Percentiles rank a stretch among this genome's conserved stretches.
phyloP scores from a whole-genome alignment of 2,113 vertebrate species.

The Chlorodrepanis virens region DNA sequence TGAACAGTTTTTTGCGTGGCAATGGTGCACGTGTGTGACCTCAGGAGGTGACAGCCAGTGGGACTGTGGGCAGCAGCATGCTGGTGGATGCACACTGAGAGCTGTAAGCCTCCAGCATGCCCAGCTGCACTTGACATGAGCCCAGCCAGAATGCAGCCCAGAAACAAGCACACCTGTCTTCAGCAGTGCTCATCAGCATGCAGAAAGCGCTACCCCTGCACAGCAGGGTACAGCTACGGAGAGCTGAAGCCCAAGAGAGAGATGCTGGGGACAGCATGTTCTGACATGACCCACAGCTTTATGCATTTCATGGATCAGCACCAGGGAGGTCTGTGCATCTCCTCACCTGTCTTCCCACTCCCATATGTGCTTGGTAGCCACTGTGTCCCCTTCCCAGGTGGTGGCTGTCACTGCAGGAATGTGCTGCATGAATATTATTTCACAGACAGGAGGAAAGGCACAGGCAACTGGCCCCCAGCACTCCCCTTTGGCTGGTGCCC shows the following conservation, averaged over 20 bases:
- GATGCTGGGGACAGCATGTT: neutral
- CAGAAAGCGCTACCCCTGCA: neutral
- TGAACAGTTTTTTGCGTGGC: rapidly evolving
- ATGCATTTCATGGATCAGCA: neutral
- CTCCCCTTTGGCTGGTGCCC: neutral
- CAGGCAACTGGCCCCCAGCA: neutral
- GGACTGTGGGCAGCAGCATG: neutral
- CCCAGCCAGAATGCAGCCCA: neutral
- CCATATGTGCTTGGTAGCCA: neutral
- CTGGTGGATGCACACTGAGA: neutral
- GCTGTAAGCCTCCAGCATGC: neutral
- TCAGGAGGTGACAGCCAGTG: neutral
- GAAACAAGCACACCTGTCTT: neutral
- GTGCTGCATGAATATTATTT: rapidly evolving
- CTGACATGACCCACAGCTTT: neutral
- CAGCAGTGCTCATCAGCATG: neutral
- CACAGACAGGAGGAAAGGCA: neutral
- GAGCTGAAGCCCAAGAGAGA: neutral
- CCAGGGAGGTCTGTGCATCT: neutral
- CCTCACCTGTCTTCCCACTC: neutral
- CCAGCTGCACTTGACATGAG: neutral
- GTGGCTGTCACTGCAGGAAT: neutral
- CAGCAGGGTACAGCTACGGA: neutral
- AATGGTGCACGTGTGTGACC: rapidly evolving
- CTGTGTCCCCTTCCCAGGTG: neutral